phyloP scores from a whole-genome alignment of 2,797 vertebrate species.

The Florisuga fusca region DNA sequence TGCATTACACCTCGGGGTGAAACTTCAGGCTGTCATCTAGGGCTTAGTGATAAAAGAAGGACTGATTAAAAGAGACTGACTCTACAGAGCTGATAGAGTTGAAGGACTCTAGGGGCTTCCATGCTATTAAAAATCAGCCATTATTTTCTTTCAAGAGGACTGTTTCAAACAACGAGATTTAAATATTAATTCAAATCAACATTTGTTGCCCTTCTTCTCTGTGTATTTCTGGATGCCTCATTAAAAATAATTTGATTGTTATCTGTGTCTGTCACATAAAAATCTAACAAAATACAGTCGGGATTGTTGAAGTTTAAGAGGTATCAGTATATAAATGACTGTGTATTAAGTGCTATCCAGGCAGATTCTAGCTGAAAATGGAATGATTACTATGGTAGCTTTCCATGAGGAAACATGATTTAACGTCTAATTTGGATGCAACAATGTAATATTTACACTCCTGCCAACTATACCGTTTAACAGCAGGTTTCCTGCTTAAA shows the following conservation, averaged over 20 bases:
- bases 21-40: conserved; percentile 48
- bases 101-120: conserved; percentile 30
- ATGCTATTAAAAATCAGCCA: conserved; percentile 48
- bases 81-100: conserved; percentile 39
- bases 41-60: conserved; percentile 47
- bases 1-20: conserved; percentile 47
- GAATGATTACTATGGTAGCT: background rate
- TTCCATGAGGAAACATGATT: conserved; percentile 9
- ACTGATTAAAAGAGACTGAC: conserved; percentile 67
- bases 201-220: conserved; percentile 25
- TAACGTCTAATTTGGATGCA: conserved; percentile 25
- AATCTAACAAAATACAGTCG: background rate
- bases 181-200: conserved; percentile 63
- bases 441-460: conserved; percentile 45
- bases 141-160: conserved; percentile 50
- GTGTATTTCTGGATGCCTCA: conserved; percentile 30
- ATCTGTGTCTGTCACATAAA: conserved; percentile 13
- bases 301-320: background rate
- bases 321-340: background rate
- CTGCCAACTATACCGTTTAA: background rate
- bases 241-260: conserved; percentile 58
- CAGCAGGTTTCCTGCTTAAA: conserved; percentile 16
- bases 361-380: background rate
- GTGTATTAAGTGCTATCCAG: background rate
- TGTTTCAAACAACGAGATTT: conserved; percentile 57